Evolutionary conservation across 2,113 vertebrate species (phyloP).

Genomic region (Galemys pyrenaicus): DNA sequence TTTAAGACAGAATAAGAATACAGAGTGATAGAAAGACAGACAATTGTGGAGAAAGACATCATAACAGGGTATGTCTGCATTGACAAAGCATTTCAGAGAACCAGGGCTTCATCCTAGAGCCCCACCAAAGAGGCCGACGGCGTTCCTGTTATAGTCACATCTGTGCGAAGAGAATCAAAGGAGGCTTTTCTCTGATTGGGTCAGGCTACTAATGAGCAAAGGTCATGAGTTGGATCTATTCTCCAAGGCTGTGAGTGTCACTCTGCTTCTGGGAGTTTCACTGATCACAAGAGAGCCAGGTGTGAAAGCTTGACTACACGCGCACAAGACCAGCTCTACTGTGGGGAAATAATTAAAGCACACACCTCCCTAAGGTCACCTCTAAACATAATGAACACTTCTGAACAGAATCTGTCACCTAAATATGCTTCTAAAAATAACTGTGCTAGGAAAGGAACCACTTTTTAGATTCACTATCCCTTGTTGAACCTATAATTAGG

Average conservation of each 20-base stretch:
- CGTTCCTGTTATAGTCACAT: not conserved
- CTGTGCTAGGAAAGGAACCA: not conserved
- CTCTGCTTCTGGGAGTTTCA: not conserved
- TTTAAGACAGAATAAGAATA: slow-evolving; percentile 1
- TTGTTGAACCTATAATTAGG: slow-evolving; percentile 14
- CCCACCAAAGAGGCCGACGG: not conserved
- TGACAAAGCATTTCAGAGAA: slow-evolving; percentile 2
- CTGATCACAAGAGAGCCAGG: slow-evolving; percentile 45
- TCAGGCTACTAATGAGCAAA: slow-evolving; percentile 59
- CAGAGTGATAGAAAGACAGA: not conserved
- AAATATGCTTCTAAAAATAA: slow-evolving; percentile 47
- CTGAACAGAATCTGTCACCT: not conserved
- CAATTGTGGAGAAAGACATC: not conserved
- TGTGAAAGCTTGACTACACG: not conserved
- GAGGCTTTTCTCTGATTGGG: slow-evolving; percentile 26
- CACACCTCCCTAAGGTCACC: not conserved
- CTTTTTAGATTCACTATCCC: not conserved
- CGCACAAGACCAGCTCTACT: not conserved
- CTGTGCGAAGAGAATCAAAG: slow-evolving; percentile 50
- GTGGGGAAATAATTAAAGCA: not conserved
- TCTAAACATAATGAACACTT: not conserved
- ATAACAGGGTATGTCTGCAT: rapidly evolving
- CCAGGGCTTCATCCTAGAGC: not conserved
- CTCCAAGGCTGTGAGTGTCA: not conserved
- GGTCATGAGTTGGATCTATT: not conserved